phyloP scores from a whole-genome alignment of 2,888 invertebrate species.

The Ophioninae sp. region DNA sequence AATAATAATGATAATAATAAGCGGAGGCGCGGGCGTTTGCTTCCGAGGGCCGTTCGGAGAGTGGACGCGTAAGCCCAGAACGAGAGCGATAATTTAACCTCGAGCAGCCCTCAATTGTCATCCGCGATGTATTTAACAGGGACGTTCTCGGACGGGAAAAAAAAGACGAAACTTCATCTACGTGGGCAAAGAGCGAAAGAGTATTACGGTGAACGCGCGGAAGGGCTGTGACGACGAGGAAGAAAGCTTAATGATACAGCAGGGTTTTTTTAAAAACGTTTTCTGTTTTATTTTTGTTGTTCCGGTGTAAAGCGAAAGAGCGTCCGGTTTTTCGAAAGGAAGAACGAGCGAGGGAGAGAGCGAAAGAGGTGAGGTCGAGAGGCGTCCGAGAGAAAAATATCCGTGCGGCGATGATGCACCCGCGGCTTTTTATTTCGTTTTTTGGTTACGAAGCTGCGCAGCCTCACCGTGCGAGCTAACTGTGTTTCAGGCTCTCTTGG shows the following conservation, averaged over 20 bases:
- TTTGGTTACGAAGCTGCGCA: slow-evolving; percentile 18
- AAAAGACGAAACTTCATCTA: not conserved
- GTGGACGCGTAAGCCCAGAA: not conserved
- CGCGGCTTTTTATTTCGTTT: slow-evolving; percentile 12
- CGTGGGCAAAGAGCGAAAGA: not conserved
- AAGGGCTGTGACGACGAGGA: slow-evolving; percentile 12
- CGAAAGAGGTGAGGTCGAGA: too few species aligned
- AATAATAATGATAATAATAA: too few species aligned
- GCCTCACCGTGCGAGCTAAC: slow-evolving; percentile 6
- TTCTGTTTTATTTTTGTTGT: slow-evolving; percentile 7
- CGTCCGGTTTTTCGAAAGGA: slow-evolving; percentile 13
- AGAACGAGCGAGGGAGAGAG: slow-evolving; percentile 6
- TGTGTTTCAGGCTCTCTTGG: slow-evolving; percentile 29
- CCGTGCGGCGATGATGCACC: slow-evolving; percentile 9
- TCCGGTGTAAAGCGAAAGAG: slow-evolving; percentile 33
- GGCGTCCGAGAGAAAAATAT: slow-evolving; percentile 10
- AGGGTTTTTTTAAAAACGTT: slow-evolving; percentile 17
- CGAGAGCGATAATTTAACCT: slow-evolving; percentile 8
- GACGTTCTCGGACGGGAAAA: not conserved
- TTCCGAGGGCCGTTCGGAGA: slow-evolving; percentile 4
- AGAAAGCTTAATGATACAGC: slow-evolving; percentile 21
- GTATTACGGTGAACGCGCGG: slow-evolving; percentile 9
- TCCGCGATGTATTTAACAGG: not conserved
- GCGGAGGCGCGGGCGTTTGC: too few species aligned
- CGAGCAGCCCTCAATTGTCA: slow-evolving; percentile 13